These are phyloP conservation scores for Clamator glandarius DNA, from an alignment of 2,797 vertebrate genomes.

Conservation along the genomic window DNA sequence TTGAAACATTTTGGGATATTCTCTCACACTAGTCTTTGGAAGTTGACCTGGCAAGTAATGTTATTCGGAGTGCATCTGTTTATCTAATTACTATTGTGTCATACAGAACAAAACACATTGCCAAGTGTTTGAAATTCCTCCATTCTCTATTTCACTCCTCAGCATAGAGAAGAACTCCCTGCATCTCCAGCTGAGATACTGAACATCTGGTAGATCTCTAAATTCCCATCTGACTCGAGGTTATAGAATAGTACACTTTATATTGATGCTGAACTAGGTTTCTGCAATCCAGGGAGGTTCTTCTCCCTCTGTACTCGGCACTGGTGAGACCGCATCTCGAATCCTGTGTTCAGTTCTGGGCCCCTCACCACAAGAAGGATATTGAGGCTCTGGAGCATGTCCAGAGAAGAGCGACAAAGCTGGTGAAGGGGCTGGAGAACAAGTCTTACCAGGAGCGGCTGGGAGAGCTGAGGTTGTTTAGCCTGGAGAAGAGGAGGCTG, in stretches of 20 bases:
- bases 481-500: too few species aligned
- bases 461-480: too few species aligned
- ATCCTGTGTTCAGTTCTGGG: too few species aligned
- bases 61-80: slow-evolving; percentile 4
- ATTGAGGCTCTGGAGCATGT: too few species aligned
- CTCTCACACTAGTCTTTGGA: not conserved
- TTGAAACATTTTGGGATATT: not conserved
- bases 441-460: too few species aligned
- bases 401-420: too few species aligned
- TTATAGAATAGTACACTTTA: not conserved
- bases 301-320: too few species aligned
- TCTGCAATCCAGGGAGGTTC: too few species aligned
- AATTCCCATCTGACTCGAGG: not conserved
- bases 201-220: slow-evolving; percentile 22
- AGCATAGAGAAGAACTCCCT: not conserved
- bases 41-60: not conserved
- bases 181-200: not conserved
- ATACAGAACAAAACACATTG: slow-evolving; percentile 2
- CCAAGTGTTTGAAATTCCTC: slow-evolving; percentile 54
- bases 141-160: not conserved
- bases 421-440: too few species aligned
- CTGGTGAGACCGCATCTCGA: too few species aligned
- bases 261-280: not conserved
- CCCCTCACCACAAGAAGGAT: too few species aligned
- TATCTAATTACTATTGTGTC: slow-evolving; percentile 39